phyloP scores from a whole-genome alignment of 1,140 invertebrate species.

The Periplaneta americana region DNA sequence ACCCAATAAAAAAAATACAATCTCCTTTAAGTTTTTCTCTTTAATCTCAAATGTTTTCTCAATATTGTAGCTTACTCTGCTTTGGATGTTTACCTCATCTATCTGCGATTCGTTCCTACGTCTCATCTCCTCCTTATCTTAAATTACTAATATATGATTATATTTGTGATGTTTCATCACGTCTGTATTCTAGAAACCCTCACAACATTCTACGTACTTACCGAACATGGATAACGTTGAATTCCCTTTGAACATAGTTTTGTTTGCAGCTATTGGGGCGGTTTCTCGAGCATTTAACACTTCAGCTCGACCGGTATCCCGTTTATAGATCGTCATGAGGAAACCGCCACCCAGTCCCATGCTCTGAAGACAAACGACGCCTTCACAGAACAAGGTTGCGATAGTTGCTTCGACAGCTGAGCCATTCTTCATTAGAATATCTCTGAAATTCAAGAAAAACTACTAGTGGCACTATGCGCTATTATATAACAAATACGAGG shows the following conservation, averaged over 20 bases:
- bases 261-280: conserved; percentile 50
- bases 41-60: too few species aligned
- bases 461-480: background rate
- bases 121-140: too few species aligned
- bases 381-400: conserved; percentile 73
- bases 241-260: conserved; percentile 56
- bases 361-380: conserved; percentile 71
- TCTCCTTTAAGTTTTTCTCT: too few species aligned
- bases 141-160: too few species aligned
- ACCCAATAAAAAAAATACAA: too few species aligned
- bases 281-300: conserved; percentile 63
- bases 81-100: too few species aligned
- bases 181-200: too few species aligned
- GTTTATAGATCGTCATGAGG: conserved; percentile 69
- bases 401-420: conserved; percentile 81
- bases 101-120: too few species aligned
- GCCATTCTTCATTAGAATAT: conserved; percentile 59
- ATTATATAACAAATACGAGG: background rate
- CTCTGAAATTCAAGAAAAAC: conserved; percentile 9
- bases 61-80: too few species aligned
- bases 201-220: too few species aligned
- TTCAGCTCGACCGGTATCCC: conserved; percentile 35
- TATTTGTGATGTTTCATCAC: too few species aligned
- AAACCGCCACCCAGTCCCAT: conserved; percentile 82
- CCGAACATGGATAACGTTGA: conserved; percentile 42